Evolutionary conservation across 1,140 invertebrate species (phyloP).

Genomic region (Doryteuthis pealeii): DNA sequence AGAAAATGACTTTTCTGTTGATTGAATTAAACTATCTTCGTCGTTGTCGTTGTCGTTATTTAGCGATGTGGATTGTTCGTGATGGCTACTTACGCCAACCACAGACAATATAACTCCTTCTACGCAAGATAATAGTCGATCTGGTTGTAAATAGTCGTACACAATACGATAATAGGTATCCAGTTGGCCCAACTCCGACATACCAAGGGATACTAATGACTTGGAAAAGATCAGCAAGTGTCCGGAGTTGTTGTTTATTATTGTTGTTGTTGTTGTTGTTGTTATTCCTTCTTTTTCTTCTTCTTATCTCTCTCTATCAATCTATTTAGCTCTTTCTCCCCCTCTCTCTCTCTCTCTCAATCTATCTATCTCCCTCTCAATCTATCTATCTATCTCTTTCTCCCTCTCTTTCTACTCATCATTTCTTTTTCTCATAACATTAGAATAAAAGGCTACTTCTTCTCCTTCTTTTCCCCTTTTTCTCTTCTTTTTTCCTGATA

Average conservation of each 20-base stretch:
- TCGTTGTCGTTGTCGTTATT: too few relatives aligned
- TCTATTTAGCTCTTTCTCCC: background rate
- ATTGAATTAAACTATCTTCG: too few relatives aligned
- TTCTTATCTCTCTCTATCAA: too few relatives aligned
- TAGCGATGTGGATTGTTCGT: too few relatives aligned
- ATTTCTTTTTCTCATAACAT: background rate
- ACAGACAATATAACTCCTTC: background rate
- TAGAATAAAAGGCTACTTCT: too few relatives aligned
- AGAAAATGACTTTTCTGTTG: background rate
- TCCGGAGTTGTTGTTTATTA: too few relatives aligned
- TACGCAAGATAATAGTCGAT: background rate
- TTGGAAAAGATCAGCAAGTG: too few relatives aligned
- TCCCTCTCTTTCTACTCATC: background rate
- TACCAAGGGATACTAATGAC: background rate
- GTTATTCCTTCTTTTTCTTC: too few relatives aligned
- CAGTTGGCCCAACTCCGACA: background rate
- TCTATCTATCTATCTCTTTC: too few relatives aligned
- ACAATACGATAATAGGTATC: background rate
- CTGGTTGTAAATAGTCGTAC: background rate
- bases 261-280: too few relatives aligned
- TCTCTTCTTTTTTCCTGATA: background rate
- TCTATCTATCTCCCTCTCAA: too few relatives aligned
- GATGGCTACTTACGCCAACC: background rate
- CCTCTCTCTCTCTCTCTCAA: background rate
- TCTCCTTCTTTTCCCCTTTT: background rate